Evolutionary conservation across 2,888 invertebrate species (phyloP), one percentile per base, ranked within the genome.

Genomic region (Frankliniella fusca): DNA sequence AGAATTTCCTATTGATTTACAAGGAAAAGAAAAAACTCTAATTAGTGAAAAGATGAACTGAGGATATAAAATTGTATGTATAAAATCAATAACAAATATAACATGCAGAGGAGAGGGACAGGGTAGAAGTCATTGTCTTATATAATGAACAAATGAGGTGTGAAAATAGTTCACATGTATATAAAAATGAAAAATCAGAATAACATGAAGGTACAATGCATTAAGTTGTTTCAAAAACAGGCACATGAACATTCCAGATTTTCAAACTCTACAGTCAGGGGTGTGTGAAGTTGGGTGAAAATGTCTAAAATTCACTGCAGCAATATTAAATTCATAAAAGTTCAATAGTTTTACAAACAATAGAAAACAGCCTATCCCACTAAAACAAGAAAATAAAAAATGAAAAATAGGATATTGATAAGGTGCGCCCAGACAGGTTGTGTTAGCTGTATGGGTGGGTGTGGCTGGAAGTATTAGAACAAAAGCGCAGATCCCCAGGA

Each of bases 1-100:
- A 54, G 54, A 54, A 20, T 20, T 54, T 15, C 38, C 38, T 38
- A 38, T 38, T 38, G 38, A 38, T 38, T 38, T 38, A 38, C 38
- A 38, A 3, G 38, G 5, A 38, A 38, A 38, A 38, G 38, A 38
- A 38, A 3, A 38, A 38, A 38, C 38, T 5, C 38, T 38, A 18
- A 54, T 54, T 54, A 38, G 38, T 38, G 38, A 38, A 38, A 38
- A 38, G 38, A 38, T 38, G 38, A 38, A 38, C 38, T 76, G 70
- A 76, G 70, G 27, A 27, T 23, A 76, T 76, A 76, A 76, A 76
- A 23, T 27, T 27, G 70, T 27, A 23, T 12, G 23, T 76, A 76
- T 76, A 76, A 76, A 76, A 76, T 76, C 70, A 76, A 76, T 76
- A 76, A 76, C 70, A 76, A 76, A 76, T 76, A 23, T 76, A 76